Conservation (phyloP, 1,140 invertebrate genomes). For the Manduca sexta region DNA sequence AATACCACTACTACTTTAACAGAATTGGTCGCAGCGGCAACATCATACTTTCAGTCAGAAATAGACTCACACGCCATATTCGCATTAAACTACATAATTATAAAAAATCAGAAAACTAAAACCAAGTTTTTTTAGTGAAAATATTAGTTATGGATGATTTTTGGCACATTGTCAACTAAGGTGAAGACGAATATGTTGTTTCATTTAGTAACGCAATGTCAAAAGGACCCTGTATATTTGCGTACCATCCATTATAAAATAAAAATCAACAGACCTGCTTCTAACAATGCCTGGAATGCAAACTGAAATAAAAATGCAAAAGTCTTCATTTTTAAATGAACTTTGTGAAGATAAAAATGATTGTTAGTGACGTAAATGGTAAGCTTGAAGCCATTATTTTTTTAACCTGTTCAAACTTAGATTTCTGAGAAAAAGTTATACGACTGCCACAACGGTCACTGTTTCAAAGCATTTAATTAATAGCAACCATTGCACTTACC, state of each 20-base stretch:
- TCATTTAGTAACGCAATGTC: too few species aligned
- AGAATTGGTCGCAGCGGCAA: too few species aligned
- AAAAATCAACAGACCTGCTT: not conserved
- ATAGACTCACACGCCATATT: too few species aligned
- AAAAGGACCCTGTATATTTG: too few species aligned
- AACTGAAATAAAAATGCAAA: not conserved
- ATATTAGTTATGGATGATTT: too few species aligned
- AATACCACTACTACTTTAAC: too few species aligned
- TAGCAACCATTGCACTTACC: constrained; percentile 9
- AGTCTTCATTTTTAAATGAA: not conserved
- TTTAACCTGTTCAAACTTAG: constrained; percentile 1
- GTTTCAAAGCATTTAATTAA: constrained; percentile 37
- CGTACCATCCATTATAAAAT: not conserved
- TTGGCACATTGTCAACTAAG: too few species aligned
- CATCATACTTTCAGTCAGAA: too few species aligned
- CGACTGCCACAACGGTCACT: constrained; percentile 19
- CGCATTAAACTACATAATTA: too few species aligned
- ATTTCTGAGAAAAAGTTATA: constrained; percentile 10
- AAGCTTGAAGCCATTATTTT: constrained; percentile 2
- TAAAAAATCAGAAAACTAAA: too few species aligned
- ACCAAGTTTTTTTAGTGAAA: too few species aligned
- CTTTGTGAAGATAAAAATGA: not conserved
- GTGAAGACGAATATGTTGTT: too few species aligned
- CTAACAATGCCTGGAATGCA: not conserved
- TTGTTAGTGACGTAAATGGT: not conserved